These are phyloP conservation scores for Colius striatus DNA, from an alignment of 2,113 vertebrate species.

Conservation along the genomic window DNA sequence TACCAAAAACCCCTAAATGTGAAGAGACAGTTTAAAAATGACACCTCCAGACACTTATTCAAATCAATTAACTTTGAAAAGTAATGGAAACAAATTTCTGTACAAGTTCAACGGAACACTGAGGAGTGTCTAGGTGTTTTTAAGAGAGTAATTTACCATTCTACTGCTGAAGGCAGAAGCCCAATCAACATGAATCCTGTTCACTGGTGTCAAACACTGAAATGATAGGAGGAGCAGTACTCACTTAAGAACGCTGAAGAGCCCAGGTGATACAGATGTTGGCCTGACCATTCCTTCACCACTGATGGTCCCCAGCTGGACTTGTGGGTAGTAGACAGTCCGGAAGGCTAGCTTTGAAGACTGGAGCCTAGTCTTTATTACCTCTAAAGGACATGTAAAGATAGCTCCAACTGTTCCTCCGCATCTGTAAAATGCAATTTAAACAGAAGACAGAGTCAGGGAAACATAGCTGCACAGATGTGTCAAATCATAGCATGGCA, in stretches of 20 bases:
- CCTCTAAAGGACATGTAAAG: conserved; percentile 93
- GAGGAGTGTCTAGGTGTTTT: background rate
- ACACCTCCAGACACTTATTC: background rate
- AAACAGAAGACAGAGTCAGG: background rate
- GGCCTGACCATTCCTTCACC: conserved; percentile 90
- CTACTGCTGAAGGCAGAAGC: background rate
- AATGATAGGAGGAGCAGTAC: conserved; percentile 17
- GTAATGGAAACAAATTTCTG: background rate
- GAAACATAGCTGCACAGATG: background rate
- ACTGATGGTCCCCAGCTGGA: conserved; percentile 91
- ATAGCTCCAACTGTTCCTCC: conserved; percentile 96
- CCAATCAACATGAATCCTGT: background rate
- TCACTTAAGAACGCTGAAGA: conserved; percentile 92
- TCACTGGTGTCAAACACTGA: background rate
- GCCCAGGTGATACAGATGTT: conserved; percentile 85
- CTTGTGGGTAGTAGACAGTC: conserved; percentile 88
- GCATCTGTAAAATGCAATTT: conserved; percentile 79
- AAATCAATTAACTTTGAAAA: background rate
- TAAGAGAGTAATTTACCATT: background rate
- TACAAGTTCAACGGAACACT: background rate
- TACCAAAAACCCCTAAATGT: background rate
- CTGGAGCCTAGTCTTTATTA: conserved; percentile 93
- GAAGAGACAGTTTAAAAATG: background rate
- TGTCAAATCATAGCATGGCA: background rate
- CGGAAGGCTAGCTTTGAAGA: conserved; percentile 90